Base-by-base conservation (phyloP, 2,888 invertebrate genomes). In the Polylopha cassiicola region DNA sequence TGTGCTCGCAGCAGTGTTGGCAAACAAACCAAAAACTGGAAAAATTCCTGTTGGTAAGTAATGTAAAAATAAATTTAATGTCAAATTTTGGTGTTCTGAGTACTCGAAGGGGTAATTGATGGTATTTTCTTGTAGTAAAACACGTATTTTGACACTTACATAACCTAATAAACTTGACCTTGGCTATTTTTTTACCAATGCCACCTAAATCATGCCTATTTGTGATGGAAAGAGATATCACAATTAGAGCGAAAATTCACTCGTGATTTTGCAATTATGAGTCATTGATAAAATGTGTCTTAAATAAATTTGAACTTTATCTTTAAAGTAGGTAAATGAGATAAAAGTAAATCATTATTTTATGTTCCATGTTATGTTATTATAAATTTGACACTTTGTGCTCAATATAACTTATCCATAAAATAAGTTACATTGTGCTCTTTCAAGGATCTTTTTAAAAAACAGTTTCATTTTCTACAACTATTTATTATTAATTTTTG, bases 1-100 rank as follows among this genome's bases (percentile, higher is more conserved):
- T 73, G 81, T 86, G 24, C 61, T 86, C 55, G 84, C 86, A 33
- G 84, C 82, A 4, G 84, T 86, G 44, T 69, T 86, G 57, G 73
- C 80, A 53, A 86, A 85, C 65, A 84, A 74, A 64, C 81, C 82
- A 2, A 86, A 85, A 65, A 74, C 73, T 48, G 81, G 82, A 24
- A 84, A 84, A 74, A 82, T 82, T 53, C 85, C 85, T 57, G 74
- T 81, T 63, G 86, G 86, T 86, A 70, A 76, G 85, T 58, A 20
- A 8, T 15, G 3, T 5, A 8, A 4, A 31, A 38, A 17, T 11
- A 21, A 20, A 22, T 9, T n/a, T 10, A 14, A 16, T 4, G 22
- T 9, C 4, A 26, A 20, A 15, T 24, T 32, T 28, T 15, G 18
- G 32, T 18, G 10, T 6, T 8, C 9, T 23, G 30, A 18, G 31